These are phyloP conservation scores for Drosophila planitibia DNA, from an alignment of 2,888 invertebrate genomes.

Conservation along the genomic window DNA sequence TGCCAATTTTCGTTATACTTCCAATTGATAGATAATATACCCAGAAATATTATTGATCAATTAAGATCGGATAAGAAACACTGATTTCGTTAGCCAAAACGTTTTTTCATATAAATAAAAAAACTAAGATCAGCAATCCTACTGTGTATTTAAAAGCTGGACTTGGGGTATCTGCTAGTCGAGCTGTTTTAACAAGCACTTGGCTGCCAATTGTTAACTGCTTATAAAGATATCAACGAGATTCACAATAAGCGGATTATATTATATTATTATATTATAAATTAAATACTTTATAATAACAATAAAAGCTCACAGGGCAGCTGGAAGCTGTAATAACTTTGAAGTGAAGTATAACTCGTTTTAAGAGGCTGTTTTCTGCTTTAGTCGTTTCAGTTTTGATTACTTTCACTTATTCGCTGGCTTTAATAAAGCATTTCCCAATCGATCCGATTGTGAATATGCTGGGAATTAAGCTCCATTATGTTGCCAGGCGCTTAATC, in stretches of 20 bases:
- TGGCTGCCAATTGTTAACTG: background rate
- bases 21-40: background rate
- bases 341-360: background rate
- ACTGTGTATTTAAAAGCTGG: background rate
- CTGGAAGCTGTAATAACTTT: background rate
- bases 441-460: slow-evolving; percentile 19
- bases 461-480: slow-evolving; percentile 40
- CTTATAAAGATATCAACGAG: background rate
- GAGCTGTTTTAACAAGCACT: background rate
- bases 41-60: background rate
- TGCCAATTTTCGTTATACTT: background rate
- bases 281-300: background rate
- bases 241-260: background rate
- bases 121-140: background rate
- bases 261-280: background rate
- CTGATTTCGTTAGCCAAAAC: background rate
- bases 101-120: background rate
- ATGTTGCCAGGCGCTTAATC: slow-evolving; percentile 45
- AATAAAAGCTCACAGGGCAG: background rate
- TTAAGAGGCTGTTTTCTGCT: background rate
- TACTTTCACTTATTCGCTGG: background rate
- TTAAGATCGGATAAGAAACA: background rate
- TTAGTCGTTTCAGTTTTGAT: background rate
- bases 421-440: slow-evolving; percentile 4
- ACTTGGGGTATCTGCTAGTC: background rate